Percentiles rank a stretch among this genome's conserved stretches.
Evolutionary conservation across 1,140 invertebrate species (phyloP).

Genomic region (Andricus grossulariae): DNA sequence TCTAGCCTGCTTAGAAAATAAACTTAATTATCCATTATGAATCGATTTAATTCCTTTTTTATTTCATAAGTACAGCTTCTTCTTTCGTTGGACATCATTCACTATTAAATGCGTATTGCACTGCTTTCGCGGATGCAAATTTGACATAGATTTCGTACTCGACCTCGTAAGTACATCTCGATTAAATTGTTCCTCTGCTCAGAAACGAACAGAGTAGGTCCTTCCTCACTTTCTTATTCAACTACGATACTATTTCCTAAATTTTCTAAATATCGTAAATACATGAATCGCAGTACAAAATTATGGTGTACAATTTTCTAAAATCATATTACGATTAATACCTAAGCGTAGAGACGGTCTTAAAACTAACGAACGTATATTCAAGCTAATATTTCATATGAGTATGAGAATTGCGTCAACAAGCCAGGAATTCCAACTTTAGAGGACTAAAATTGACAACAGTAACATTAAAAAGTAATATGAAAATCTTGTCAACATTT

Average conservation of each 20-base stretch:
- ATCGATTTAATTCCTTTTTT: neutral
- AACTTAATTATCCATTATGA: neutral
- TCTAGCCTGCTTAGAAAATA: too few relatives aligned
- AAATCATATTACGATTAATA: constrained; percentile 38
- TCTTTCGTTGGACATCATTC: constrained; percentile 19
- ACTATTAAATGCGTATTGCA: constrained; percentile 22
- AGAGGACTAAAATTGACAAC: neutral
- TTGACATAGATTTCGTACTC: constrained; percentile 25
- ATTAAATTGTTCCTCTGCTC: constrained; percentile 35
- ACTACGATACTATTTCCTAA: constrained; percentile 34
- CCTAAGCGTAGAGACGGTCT: constrained; percentile 27
- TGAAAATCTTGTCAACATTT: neutral
- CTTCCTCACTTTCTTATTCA: constrained; percentile 9
- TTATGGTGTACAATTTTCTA: constrained; percentile 43
- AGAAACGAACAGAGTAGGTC: neutral
- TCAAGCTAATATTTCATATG: constrained; percentile 20
- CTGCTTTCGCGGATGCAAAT: constrained; percentile 25
- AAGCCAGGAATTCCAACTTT: neutral
- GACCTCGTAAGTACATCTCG: constrained; percentile 45
- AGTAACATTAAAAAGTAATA: neutral
- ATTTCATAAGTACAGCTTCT: constrained; percentile 15
- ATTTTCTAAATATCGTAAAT: constrained; percentile 42
- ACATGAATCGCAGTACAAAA: constrained; percentile 46
- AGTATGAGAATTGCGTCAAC: neutral
- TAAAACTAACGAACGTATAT: constrained; percentile 36